These are phyloP conservation scores for Diaphora mendica DNA, from an alignment of 2,888 invertebrate genomes.

Conservation along the genomic window DNA sequence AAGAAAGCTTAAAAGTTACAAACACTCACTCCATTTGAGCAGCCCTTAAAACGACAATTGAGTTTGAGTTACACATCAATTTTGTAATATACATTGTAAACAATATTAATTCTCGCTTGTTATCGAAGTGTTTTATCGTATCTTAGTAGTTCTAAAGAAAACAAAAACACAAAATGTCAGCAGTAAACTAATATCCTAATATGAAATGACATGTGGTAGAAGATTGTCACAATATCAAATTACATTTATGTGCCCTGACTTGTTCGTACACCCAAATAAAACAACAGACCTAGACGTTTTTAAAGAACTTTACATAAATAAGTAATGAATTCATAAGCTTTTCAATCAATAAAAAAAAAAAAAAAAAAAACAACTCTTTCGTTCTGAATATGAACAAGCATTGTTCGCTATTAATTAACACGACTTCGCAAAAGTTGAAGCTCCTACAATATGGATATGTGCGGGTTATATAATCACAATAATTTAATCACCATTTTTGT, in stretches of 20 bases:
- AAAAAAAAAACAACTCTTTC: too few relatives aligned
- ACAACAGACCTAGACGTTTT: slow-evolving; percentile 2
- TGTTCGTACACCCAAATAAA: background rate
- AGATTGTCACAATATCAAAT: too few relatives aligned
- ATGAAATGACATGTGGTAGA: background rate
- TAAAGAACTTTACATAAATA: background rate
- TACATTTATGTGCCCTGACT: slow-evolving; percentile 10
- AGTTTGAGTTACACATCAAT: too few relatives aligned
- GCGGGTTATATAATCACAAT: background rate
- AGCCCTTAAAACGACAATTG: too few relatives aligned
- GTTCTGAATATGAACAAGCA: too few relatives aligned
- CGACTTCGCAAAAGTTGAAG: slow-evolving; percentile 5
- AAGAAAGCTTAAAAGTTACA: too few relatives aligned
- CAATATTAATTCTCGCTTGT: too few relatives aligned
- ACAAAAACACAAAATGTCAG: background rate
- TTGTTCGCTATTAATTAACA: slow-evolving; percentile 28
- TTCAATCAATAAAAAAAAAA: too few relatives aligned
- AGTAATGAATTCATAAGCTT: background rate
- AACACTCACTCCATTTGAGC: too few relatives aligned
- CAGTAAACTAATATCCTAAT: background rate
- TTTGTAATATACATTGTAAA: too few relatives aligned
- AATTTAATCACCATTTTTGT: slow-evolving; percentile 17
- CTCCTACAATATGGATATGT: background rate
- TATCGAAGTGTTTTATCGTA: too few relatives aligned
- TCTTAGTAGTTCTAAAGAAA: too few relatives aligned